Evolutionary conservation across 2,888 invertebrate species (phyloP).

Genomic region (Emmelina monodactyla): DNA sequence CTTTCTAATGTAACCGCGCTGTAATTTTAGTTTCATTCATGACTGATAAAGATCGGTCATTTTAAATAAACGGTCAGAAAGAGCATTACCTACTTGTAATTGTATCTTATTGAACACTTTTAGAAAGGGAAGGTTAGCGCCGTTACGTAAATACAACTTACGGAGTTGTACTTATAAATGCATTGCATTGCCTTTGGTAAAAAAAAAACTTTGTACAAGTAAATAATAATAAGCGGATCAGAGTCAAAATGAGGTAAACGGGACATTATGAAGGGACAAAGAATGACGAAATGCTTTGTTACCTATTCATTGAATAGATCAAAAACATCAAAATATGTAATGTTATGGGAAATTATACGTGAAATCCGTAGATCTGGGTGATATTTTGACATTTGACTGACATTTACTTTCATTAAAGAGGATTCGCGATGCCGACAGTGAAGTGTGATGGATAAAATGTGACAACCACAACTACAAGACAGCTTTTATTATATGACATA

Average conservation of each 20-base stretch:
- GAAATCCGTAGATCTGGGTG: conserved; percentile 30
- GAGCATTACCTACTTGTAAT: neutral
- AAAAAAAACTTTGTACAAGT: no score
- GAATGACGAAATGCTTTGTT: neutral
- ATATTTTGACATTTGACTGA: conserved; percentile 60
- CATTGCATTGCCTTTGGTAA: no score
- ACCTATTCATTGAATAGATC: no score
- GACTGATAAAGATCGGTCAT: neutral
- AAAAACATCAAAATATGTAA: conserved; percentile 32
- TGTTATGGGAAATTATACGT: conserved; percentile 41
- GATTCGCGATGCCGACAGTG: conserved; percentile 41
- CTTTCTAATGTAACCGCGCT: conserved; percentile 34
- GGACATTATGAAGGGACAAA: no score
- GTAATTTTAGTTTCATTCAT: conserved; percentile 23
- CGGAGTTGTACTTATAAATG: no score
- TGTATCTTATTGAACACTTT: neutral
- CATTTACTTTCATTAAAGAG: conserved; percentile 51
- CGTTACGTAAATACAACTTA: no score
- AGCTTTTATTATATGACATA: no score
- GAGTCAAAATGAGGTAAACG: no score
- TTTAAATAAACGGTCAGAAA: conserved; percentile 1
- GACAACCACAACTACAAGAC: no score
- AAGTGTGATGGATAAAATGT: no score
- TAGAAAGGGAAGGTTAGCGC: no score
- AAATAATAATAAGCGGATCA: no score